phyloP scores from a whole-genome alignment of 2,797 vertebrate species.

The Xenentodon cancila region DNA sequence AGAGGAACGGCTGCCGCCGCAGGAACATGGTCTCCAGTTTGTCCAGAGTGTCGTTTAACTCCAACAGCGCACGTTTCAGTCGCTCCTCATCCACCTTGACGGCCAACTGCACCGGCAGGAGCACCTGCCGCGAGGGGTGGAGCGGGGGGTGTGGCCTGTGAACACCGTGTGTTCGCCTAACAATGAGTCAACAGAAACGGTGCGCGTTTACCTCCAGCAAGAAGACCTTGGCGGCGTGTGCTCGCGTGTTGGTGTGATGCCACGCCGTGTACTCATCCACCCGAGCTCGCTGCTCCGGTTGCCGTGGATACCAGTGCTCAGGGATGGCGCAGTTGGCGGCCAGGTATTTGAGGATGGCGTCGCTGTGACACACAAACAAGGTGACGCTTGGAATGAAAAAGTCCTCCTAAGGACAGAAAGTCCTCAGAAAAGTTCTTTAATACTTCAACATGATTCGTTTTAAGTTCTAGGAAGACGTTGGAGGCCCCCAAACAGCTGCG shows the following conservation, averaged over 20 bases:
- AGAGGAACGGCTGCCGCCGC: slow-evolving; percentile 77
- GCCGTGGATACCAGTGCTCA: slow-evolving; percentile 81
- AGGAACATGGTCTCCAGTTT: slow-evolving; percentile 81
- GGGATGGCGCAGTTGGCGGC: slow-evolving; percentile 55
- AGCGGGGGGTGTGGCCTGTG: neutral
- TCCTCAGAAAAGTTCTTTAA: no score
- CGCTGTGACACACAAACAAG: slow-evolving; percentile 51
- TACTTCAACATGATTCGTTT: no score
- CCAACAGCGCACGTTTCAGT: slow-evolving; percentile 60
- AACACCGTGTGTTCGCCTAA: no score
- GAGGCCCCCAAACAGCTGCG: no score
- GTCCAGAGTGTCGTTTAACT: slow-evolving; percentile 73
- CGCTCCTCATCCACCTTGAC: slow-evolving; percentile 43
- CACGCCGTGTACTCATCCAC: slow-evolving; percentile 84
- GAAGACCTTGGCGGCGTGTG: slow-evolving; percentile 74
- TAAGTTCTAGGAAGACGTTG: no score
- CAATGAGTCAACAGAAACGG: neutral
- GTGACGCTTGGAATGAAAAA: no score
- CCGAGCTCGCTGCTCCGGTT: slow-evolving; percentile 69
- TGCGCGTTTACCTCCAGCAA: slow-evolving; percentile 67
- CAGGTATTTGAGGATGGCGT: slow-evolving; percentile 83
- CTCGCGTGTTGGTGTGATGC: slow-evolving; percentile 80
- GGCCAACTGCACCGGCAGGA: slow-evolving; percentile 64
- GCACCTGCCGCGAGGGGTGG: slow-evolving; percentile 68
- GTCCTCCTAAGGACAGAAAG: no score